Percentiles rank a stretch among this genome's conserved stretches.
Conservation (phyloP, 2,797 vertebrate genomes). For the Melanotaenia pygmaea region DNA sequence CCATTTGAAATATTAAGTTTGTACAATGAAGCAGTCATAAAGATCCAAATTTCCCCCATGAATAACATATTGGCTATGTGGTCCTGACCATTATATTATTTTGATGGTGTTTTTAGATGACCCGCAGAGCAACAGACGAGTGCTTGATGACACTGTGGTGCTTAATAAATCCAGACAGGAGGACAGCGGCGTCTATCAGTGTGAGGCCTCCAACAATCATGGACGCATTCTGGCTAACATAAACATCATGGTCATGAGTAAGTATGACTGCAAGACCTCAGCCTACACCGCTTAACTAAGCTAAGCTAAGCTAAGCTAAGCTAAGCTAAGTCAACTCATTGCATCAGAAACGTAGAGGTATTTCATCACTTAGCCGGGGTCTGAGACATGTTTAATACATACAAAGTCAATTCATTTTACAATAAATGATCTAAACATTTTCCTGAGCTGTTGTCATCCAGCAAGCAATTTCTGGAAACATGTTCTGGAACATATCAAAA, state of each 20-base stretch:
- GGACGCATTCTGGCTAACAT: constrained; percentile 89
- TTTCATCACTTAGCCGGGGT: background rate
- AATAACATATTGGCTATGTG: background rate
- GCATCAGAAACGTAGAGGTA: background rate
- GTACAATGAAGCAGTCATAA: background rate
- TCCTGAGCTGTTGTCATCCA: too few relatives aligned
- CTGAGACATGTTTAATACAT: background rate
- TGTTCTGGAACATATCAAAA: too few relatives aligned
- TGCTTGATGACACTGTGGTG: constrained; percentile 77
- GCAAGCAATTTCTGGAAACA: too few relatives aligned
- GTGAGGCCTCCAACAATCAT: constrained; percentile 90
- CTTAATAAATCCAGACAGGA: constrained; percentile 79
- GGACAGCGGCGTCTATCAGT: constrained; percentile 92
- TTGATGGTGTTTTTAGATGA: constrained; percentile 66
- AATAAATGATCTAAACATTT: too few relatives aligned
- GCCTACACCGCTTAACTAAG: background rate
- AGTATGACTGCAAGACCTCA: constrained; percentile 61
- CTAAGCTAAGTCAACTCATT: background rate
- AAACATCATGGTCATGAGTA: constrained; percentile 91
- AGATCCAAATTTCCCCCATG: background rate
- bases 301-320: background rate
- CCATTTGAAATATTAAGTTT: background rate
- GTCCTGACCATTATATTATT: constrained; percentile 1
- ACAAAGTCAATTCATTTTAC: background rate
- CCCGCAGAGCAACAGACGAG: constrained; percentile 37